phyloP scores from a whole-genome alignment of 2,797 vertebrate genomes.

The Trichosurus vulpecula region DNA sequence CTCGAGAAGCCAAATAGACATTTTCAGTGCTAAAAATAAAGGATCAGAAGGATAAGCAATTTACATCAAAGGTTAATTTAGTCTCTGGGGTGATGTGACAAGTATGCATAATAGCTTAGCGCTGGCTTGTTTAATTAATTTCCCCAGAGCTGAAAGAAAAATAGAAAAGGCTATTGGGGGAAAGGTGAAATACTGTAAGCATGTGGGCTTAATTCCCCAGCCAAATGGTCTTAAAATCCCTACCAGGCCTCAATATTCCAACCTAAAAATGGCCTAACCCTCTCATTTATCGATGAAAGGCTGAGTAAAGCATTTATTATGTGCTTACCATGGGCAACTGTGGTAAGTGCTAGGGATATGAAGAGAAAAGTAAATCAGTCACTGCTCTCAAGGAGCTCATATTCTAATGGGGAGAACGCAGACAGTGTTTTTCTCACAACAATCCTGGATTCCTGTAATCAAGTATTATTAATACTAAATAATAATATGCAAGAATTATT shows the following conservation, averaged over 20 bases:
- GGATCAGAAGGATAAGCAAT: conserved; percentile 65
- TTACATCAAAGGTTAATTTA: conserved; percentile 63
- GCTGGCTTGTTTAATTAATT: not conserved
- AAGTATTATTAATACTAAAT: not conserved
- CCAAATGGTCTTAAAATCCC: conserved; percentile 41
- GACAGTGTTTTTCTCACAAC: not conserved
- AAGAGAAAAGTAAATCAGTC: not conserved
- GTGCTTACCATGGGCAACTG: not conserved
- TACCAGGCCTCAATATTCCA: not conserved
- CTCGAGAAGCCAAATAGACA: conserved; percentile 53
- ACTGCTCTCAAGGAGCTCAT: not conserved
- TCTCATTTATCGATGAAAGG: not conserved
- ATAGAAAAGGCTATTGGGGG: conserved; percentile 12
- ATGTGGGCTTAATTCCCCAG: conserved; percentile 30
- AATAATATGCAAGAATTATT: not conserved
- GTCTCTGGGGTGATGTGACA: conserved; percentile 55
- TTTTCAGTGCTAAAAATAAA: conserved; percentile 74
- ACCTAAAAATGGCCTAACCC: not conserved
- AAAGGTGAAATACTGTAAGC: conserved; percentile 40
- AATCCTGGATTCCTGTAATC: not conserved
- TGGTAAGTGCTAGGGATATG: not conserved
- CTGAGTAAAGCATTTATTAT: not conserved
- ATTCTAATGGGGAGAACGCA: not conserved
- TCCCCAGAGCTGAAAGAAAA: conserved; percentile 53
- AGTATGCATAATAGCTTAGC: conserved; percentile 31